Evolutionary conservation across 2,113 vertebrate species (phyloP).

Genomic region (Chaetura pelagica): DNA sequence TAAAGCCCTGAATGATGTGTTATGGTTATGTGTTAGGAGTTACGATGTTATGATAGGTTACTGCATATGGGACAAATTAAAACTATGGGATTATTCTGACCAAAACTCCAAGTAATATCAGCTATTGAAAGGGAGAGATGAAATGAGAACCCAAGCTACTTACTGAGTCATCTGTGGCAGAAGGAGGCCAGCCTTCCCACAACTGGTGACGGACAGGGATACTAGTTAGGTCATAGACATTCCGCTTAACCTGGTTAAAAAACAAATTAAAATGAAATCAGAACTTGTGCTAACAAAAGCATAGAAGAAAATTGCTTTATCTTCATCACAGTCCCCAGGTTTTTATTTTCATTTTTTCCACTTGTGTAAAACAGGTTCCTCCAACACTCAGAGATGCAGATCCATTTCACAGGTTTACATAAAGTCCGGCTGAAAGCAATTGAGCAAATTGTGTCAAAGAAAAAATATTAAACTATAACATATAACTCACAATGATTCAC

Average conservation of each 20-base stretch:
- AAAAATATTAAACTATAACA: neutral
- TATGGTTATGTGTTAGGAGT: neutral
- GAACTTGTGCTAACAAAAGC: neutral
- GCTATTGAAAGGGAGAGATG: neutral
- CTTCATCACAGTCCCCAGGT: neutral
- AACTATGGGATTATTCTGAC: neutral
- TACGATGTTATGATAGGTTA: neutral
- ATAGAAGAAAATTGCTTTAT: neutral
- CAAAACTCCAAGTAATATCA: neutral
- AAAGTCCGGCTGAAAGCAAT: neutral
- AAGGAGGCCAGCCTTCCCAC: constrained; percentile 96
- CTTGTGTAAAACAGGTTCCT: neutral
- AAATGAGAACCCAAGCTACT: constrained; percentile 59
- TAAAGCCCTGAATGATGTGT: neutral
- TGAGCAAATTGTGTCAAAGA: neutral
- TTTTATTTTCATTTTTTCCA: neutral
- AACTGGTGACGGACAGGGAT: constrained; percentile 96
- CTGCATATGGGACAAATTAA: neutral
- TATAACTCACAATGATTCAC: neutral
- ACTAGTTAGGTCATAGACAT: constrained; percentile 96
- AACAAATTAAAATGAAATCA: neutral
- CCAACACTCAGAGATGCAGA: neutral
- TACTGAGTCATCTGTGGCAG: constrained; percentile 93
- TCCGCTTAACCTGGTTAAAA: constrained; percentile 89
- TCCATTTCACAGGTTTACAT: neutral